A percentile compares a stretch with the other conserved stretches of the same genome.
Evolutionary conservation across 1,140 invertebrate species (phyloP).

Genomic region (Lasioglossum baleicum): DNA sequence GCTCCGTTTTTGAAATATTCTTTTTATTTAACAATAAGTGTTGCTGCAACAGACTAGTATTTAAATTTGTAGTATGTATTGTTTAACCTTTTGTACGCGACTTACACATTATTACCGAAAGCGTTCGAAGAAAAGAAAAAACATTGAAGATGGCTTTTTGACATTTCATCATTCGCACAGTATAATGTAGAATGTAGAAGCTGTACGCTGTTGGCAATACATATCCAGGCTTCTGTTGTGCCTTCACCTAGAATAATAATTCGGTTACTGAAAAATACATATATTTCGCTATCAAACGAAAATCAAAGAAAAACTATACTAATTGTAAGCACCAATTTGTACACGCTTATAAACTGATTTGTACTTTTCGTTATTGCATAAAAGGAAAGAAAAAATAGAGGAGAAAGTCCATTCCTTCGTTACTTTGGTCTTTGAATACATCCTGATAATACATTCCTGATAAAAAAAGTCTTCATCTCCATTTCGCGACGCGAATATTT

Average conservation of each 20-base stretch:
- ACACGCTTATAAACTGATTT: slow-evolving; percentile 26
- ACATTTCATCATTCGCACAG: no score
- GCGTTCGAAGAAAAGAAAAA: no score
- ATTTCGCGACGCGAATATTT: not conserved
- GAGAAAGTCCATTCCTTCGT: not conserved
- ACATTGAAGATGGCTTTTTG: no score
- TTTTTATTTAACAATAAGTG: no score
- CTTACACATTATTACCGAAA: no score
- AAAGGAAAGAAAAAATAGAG: not conserved
- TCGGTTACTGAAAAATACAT: slow-evolving; percentile 13
- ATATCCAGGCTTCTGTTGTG: slow-evolving; percentile 45
- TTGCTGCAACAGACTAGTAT: no score
- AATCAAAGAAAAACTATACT: slow-evolving; percentile 8
- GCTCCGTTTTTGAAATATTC: no score
- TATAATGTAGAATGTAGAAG: slow-evolving; percentile 20
- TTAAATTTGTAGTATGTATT: no score
- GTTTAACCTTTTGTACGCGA: no score
- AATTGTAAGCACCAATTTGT: not conserved
- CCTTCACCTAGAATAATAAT: slow-evolving; percentile 9
- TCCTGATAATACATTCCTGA: no score
- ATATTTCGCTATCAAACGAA: slow-evolving; percentile 17
- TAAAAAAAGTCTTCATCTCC: not conserved
- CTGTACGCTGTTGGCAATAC: slow-evolving; percentile 37
- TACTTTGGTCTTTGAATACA: slow-evolving; percentile 35
- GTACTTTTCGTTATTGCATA: slow-evolving; percentile 35